Conservation (phyloP, 1,140 invertebrate genomes). For the Aethina tumida region DNA sequence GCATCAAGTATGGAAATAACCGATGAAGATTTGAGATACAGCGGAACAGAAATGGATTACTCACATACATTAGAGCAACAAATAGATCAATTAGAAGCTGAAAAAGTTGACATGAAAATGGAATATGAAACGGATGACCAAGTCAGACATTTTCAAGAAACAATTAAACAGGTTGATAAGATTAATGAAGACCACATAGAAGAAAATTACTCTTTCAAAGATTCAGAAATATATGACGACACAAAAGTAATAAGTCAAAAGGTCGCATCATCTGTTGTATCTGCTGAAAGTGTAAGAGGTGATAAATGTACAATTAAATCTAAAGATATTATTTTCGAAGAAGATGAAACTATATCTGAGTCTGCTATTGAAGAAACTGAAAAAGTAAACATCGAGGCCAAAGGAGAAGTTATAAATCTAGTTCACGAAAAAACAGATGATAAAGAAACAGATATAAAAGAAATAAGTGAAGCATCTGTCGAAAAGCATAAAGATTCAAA, state of each 20-base stretch:
- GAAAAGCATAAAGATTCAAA: too few species aligned
- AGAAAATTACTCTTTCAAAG: conserved; percentile 20
- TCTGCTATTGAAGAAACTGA: conserved; percentile 23
- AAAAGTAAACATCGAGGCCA: conserved; percentile 23
- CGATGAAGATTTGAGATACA: conserved; percentile 54
- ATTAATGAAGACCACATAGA: conserved; percentile 23
- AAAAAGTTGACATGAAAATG: conserved; percentile 54
- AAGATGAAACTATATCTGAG: conserved; percentile 28
- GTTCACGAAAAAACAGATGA: conserved; percentile 16
- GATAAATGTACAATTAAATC: conserved; percentile 23
- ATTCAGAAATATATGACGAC: conserved; percentile 27
- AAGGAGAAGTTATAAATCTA: conserved; percentile 12
- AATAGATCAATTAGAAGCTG: conserved; percentile 37
- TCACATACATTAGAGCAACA: conserved; percentile 44
- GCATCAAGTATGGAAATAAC: conserved; percentile 56
- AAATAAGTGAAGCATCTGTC: too few species aligned
- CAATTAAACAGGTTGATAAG: conserved; percentile 28
- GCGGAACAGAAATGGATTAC: conserved; percentile 54
- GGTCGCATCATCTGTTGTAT: conserved; percentile 21
- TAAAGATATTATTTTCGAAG: conserved; percentile 25
- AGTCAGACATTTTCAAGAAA: conserved; percentile 16
- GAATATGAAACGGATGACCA: conserved; percentile 16
- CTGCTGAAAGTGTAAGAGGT: conserved; percentile 19
- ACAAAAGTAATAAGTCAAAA: conserved; percentile 12
- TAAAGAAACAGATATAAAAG: conserved; percentile 6